Conservation (phyloP, 2,888 invertebrate genomes). For the Acrocyrtus sp. region DNA sequence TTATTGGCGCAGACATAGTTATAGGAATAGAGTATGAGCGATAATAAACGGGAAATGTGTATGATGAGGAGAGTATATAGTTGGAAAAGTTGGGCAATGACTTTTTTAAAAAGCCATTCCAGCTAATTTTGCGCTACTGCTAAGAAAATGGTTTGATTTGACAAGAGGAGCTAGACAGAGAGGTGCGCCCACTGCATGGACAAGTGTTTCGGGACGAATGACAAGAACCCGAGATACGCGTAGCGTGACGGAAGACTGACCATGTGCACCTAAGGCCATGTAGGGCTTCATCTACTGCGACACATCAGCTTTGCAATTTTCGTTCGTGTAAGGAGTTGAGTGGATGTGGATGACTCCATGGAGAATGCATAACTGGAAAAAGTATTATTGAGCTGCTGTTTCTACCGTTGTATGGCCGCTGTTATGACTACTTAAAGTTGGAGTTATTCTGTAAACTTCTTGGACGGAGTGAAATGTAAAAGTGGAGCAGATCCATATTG, state of each 20-base stretch:
- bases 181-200: no score
- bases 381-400: not conserved
- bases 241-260: constrained; percentile 45
- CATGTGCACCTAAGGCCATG: constrained; percentile 40
- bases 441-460: constrained; percentile 8
- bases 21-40: not conserved
- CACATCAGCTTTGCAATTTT: constrained; percentile 6
- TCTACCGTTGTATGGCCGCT: not conserved
- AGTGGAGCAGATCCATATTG: not conserved
- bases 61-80: no score
- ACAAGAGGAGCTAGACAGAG: not conserved
- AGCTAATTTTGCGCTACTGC: constrained; percentile 30
- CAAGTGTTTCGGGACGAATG: no score
- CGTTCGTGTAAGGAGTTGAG: not conserved
- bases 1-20: not conserved
- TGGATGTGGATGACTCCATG: not conserved
- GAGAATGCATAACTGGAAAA: not conserved
- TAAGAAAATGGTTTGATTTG: constrained; percentile 31
- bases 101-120: constrained; percentile 37
- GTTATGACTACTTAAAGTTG: constrained; percentile 1
- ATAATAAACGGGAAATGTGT: no score
- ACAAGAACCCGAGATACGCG: not conserved
- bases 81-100: constrained; percentile 29
- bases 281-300: constrained; percentile 27
- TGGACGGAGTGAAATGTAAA: constrained; percentile 28